These are phyloP conservation scores for Seira sanloemensis DNA, from an alignment of 2,888 invertebrate species.

Conservation along the genomic window DNA sequence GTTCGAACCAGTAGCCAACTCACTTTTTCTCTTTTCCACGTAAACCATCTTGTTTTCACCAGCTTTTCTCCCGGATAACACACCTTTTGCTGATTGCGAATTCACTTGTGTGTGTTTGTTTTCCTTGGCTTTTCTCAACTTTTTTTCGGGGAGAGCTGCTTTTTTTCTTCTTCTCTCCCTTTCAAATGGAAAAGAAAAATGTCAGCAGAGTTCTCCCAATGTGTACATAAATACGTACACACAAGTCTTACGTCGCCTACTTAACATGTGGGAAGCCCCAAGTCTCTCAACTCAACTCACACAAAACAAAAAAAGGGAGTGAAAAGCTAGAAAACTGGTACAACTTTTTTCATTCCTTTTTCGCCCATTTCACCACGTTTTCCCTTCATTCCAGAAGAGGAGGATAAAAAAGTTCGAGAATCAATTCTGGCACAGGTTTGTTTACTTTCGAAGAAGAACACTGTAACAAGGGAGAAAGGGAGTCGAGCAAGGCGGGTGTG, in stretches of 20 bases:
- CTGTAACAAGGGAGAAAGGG: background rate
- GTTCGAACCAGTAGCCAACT: background rate
- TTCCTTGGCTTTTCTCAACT: background rate
- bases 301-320: constrained; percentile 35
- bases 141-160: background rate
- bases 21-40: background rate
- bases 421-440: background rate
- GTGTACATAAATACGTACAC: constrained; percentile 51
- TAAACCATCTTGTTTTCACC: constrained; percentile 51
- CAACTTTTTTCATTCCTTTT: background rate
- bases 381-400: background rate
- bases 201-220: constrained; percentile 38
- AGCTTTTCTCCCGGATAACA: constrained; percentile 31
- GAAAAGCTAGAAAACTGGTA: constrained; percentile 19
- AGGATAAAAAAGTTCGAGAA: background rate
- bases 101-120: background rate
- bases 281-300: constrained; percentile 26
- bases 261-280: constrained; percentile 53
- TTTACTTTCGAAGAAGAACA: background rate
- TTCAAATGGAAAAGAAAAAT: constrained; percentile 28
- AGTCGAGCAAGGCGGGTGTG: background rate
- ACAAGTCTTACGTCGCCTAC: background rate
- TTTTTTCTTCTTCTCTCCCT: background rate
- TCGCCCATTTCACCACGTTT: background rate
- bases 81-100: constrained; percentile 26